Percentiles rank a stretch among this genome's conserved stretches.
Conservation (phyloP, 2,797 vertebrate genomes). For the Sarcoramphus papa region DNA sequence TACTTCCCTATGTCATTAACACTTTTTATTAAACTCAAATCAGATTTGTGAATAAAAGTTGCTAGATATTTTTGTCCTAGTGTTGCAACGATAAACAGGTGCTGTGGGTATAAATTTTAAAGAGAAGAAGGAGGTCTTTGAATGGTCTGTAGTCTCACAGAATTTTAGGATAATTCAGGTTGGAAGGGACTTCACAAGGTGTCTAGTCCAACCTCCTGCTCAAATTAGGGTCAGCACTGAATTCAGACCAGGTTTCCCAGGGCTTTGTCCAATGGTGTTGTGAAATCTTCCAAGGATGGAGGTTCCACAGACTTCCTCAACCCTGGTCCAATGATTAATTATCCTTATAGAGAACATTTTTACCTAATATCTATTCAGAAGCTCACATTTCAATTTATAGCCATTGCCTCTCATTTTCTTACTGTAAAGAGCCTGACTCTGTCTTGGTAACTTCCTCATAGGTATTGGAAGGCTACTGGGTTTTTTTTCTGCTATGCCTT, state of each 20-base stretch:
- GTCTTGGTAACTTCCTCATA: not conserved
- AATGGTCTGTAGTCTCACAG: not conserved
- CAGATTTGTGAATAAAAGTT: not conserved
- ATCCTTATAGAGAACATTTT: not conserved
- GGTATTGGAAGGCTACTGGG: not conserved
- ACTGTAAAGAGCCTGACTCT: not conserved
- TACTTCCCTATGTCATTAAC: not conserved
- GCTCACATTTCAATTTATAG: not conserved
- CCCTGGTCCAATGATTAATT: not conserved
- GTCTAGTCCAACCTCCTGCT: not conserved
- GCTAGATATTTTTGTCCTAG: not conserved
- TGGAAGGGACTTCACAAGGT: not conserved
- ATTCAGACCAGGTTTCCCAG: not conserved
- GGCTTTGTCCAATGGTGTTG: not conserved
- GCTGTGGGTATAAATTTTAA: not conserved
- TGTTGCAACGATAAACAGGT: not conserved
- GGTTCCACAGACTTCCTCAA: not conserved
- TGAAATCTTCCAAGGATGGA: not conserved
- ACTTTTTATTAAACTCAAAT: not conserved
- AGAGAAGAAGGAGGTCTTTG: not conserved
- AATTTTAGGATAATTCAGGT: not conserved
- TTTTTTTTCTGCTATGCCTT: not conserved
- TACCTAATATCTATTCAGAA: not conserved
- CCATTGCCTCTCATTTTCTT: not conserved
- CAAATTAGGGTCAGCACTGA: not conserved